These are phyloP conservation scores for Pyralis farinalis DNA, from an alignment of 2,888 invertebrate genomes.

Conservation along the genomic window DNA sequence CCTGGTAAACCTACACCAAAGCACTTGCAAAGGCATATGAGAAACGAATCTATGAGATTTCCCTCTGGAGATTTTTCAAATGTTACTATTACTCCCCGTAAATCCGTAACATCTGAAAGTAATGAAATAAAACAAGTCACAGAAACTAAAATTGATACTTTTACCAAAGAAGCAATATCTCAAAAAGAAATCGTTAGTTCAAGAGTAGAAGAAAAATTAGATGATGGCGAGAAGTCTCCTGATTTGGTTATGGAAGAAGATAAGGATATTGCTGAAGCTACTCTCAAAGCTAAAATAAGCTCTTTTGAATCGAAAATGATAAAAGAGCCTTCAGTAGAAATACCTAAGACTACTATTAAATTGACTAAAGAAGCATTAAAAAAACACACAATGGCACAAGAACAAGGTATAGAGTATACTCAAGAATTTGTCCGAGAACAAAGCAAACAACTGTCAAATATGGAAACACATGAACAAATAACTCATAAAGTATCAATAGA, in stretches of 20 bases:
- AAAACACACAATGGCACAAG: conserved; percentile 72
- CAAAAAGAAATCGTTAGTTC: conserved; percentile 70
- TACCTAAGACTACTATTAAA: conserved; percentile 63
- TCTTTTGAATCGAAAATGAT: conserved; percentile 73
- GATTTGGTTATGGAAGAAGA: conserved; percentile 64
- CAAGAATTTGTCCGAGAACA: conserved; percentile 77
- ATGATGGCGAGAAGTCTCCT: conserved; percentile 67
- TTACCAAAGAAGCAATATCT: conserved; percentile 59
- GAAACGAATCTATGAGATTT: conserved; percentile 77
- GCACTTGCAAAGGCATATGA: conserved; percentile 75
- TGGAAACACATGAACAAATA: conserved; percentile 41
- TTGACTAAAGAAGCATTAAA: conserved; percentile 76
- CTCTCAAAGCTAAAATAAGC: conserved; percentile 65
- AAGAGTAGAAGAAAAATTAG: conserved; percentile 79
- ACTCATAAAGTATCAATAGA: conserved; percentile 48
- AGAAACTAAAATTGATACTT: conserved; percentile 50
- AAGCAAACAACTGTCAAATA: conserved; percentile 60
- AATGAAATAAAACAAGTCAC: conserved; percentile 47
- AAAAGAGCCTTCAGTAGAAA: conserved; percentile 61
- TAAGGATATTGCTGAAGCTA: conserved; percentile 73
- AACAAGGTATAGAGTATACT: conserved; percentile 72
- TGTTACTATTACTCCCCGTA: conserved; percentile 70
- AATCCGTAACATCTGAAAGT: conserved; percentile 70
- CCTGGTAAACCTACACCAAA: conserved; percentile 75
- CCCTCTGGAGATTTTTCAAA: conserved; percentile 77